phyloP scores from a whole-genome alignment of 2,888 invertebrate species.

The Conops quadrifasciatus region DNA sequence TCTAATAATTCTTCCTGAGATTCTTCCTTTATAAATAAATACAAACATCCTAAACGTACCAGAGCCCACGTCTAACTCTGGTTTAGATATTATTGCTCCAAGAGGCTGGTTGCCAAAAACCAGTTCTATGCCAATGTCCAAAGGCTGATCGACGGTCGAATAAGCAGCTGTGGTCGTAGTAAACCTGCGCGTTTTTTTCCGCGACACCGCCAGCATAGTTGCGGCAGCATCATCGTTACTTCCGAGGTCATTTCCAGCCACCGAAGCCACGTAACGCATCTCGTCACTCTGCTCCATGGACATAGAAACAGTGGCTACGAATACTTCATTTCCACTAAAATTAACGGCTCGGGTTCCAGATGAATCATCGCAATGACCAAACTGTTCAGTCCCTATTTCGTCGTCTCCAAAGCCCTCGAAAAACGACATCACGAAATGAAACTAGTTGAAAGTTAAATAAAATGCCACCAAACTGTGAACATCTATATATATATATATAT shows the following conservation, averaged over 20 bases:
- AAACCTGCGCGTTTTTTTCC: constrained; percentile 17
- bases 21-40: background rate
- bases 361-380: background rate
- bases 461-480: too few species aligned
- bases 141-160: background rate
- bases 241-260: background rate
- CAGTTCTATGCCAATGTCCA: constrained; percentile 15
- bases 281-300: constrained; percentile 26
- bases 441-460: too few species aligned
- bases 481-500: too few species aligned
- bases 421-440: too few species aligned
- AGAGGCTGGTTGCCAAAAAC: background rate
- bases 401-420: too few species aligned
- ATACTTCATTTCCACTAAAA: background rate
- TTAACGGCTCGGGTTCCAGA: background rate
- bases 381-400: too few species aligned
- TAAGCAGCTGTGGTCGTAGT: background rate
- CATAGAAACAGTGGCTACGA: constrained; percentile 19
- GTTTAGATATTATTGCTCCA: background rate
- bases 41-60: constrained; percentile 16
- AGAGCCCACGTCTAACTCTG: background rate
- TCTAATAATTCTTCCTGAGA: background rate
- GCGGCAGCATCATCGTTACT: background rate
- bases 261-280: background rate
- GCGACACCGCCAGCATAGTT: background rate